Base-by-base conservation (phyloP, 2,797 vertebrate genomes). In the Acanthurus lineatus region DNA sequence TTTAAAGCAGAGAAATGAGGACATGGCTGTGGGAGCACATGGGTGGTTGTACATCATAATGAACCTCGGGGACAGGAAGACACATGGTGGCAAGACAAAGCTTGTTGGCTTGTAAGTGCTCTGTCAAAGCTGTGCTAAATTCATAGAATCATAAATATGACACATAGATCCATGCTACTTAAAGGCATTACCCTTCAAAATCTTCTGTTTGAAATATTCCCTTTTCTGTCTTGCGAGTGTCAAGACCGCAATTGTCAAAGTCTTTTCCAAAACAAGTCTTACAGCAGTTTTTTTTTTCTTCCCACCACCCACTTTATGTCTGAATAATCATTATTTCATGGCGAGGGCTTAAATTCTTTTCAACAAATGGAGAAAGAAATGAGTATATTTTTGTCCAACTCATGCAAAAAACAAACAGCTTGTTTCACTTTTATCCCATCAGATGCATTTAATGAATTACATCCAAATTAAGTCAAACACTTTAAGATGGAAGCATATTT, bases 11-110 rank as follows among this genome's bases (percentile, higher is more conserved):
- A 42, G 57, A 89, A 88, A 85, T 70, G 51, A 83, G 77, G 77
- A 74, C 75, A 82, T 53, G 82, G 77, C 86, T 58, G 86, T 77
- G 72, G 85, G 74, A 88, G 69, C 76, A 69, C 77, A 72, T 49
- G 71, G 78, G 68, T 6, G 47, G 77, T 45, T 61, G 35, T 81
- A 45, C 67, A 75, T 82, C 79, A 65, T 64, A 67, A 15, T 9
- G 38, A 69, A 73, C 63, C 88, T 69, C 8, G 1, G 9, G 82
- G 88, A 86, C 80, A 89, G 75, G 66, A 69, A 85, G 81, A 82
- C 84, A 77, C 83, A 85, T 45, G 73, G 71, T 48, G 32, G 72
- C 88, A 90, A 84, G 88, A 85, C 53, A 6, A 69, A 76, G 83
- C 91, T 69, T 87, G 86, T 79, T 77, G 67, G 65, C 65, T 76